Evolutionary conservation across 2,113 vertebrate species (phyloP).

Genomic region (Mustela nigripes): DNA sequence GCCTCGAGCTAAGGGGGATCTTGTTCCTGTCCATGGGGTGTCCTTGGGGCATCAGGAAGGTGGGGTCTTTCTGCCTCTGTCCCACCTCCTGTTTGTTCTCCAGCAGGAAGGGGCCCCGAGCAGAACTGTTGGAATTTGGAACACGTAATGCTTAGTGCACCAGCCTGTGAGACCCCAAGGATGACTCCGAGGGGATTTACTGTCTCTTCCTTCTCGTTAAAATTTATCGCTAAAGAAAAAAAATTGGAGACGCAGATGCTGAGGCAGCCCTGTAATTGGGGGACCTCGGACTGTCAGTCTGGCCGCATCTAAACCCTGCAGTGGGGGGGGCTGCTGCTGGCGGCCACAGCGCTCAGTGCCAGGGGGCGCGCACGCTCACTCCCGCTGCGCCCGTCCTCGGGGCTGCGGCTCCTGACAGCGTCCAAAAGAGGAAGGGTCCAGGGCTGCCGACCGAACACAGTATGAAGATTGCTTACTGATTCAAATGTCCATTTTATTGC

Average conservation of each 20-base stretch:
- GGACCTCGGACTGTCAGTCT: neutral
- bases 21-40: slow-evolving; percentile 75
- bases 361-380: neutral
- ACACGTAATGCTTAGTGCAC: slow-evolving; percentile 32
- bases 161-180: slow-evolving; percentile 73
- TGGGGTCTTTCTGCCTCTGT: slow-evolving; percentile 63
- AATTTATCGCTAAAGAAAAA: slow-evolving; percentile 72
- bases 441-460: slow-evolving; percentile 93
- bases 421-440: slow-evolving; percentile 76
- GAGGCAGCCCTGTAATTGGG: slow-evolving; percentile 65
- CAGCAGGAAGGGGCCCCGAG: slow-evolving; percentile 77
- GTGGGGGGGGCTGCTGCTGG: neutral
- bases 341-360: neutral
- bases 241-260: slow-evolving; percentile 60
- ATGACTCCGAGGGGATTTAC: slow-evolving; percentile 58
- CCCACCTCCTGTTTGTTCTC: slow-evolving; percentile 82
- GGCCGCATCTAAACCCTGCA: neutral
- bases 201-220: slow-evolving; percentile 81
- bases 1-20: slow-evolving; percentile 81
- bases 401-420: slow-evolving; percentile 69
- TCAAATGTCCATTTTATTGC: slow-evolving; percentile 95
- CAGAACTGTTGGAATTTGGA: slow-evolving; percentile 79
- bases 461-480: slow-evolving; percentile 98
- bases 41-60: slow-evolving; percentile 78
- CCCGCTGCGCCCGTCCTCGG: neutral